A percentile compares a stretch with the other conserved stretches of the same genome.
Conservation (phyloP, 2,888 invertebrate genomes). For the Autographa gamma region DNA sequence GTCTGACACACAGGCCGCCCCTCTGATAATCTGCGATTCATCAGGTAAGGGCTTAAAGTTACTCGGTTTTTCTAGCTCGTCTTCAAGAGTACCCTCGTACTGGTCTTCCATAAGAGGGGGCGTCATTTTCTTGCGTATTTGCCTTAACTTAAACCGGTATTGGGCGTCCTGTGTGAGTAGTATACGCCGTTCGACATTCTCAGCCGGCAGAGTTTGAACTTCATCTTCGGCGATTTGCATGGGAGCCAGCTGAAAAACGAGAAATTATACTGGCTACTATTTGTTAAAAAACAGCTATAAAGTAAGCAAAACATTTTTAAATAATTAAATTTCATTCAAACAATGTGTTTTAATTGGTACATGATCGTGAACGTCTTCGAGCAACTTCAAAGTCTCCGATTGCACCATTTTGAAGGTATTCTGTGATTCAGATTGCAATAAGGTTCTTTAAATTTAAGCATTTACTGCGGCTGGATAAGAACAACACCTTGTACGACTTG, state of each 20-base stretch:
- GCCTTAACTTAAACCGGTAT: slow-evolving; percentile 76
- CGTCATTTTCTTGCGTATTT: slow-evolving; percentile 77
- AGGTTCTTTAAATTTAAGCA: slow-evolving; percentile 9
- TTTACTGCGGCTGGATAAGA: background rate
- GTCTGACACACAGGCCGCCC: slow-evolving; percentile 78
- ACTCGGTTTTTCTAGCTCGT: slow-evolving; percentile 87
- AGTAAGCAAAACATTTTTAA: no score
- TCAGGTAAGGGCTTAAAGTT: slow-evolving; percentile 90
- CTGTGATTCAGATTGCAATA: background rate
- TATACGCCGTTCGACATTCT: slow-evolving; percentile 74
- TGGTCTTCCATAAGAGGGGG: slow-evolving; percentile 74
- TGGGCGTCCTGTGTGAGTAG: slow-evolving; percentile 80
- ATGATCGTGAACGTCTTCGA: no score
- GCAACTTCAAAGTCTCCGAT: background rate
- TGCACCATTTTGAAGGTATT: background rate
- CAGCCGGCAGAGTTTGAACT: slow-evolving; percentile 70
- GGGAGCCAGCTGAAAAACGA: slow-evolving; percentile 65
- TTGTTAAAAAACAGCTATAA: background rate
- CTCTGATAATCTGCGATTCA: slow-evolving; percentile 89
- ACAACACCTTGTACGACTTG: background rate
- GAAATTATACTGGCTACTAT: background rate
- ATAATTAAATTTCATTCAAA: no score
- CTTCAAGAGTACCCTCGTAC: slow-evolving; percentile 70
- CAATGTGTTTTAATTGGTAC: no score
- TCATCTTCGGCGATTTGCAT: slow-evolving; percentile 74